A percentile compares a stretch with the other conserved stretches of the same genome.
Evolutionary conservation across 2,888 invertebrate genomes (phyloP).

Genomic region (Pogonocherus hispidulus): DNA sequence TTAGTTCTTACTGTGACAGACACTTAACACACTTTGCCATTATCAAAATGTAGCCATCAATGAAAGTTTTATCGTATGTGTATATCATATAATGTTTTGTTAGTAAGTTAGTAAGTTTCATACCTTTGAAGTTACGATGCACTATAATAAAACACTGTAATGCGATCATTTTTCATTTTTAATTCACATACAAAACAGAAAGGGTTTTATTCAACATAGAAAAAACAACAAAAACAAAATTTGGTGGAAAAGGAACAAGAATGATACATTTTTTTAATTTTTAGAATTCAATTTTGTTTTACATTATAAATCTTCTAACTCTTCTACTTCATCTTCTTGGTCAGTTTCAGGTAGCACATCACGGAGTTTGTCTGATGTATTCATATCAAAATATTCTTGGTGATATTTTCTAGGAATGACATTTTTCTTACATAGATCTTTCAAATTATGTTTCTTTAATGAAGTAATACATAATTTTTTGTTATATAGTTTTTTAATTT

Average conservation of each 20-base stretch:
- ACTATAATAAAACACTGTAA: conserved; percentile 2
- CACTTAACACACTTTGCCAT: conserved; percentile 7
- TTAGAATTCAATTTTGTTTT: neutral
- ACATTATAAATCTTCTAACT: neutral
- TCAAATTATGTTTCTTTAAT: neutral
- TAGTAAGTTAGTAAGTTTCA: too few relatives aligned
- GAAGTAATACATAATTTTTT: neutral
- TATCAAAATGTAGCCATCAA: neutral
- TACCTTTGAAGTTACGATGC: neutral
- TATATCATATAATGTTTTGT: conserved; percentile 4
- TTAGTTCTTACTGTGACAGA: neutral
- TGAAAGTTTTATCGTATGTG: conserved; percentile 4
- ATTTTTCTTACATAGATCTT: neutral
- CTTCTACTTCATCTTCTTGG: conserved; percentile 12
- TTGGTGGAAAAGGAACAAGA: neutral
- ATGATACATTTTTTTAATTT: too few relatives aligned
- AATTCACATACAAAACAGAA: conserved; percentile 2
- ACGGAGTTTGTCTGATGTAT: neutral
- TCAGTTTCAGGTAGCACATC: conserved; percentile 7
- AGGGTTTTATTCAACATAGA: neutral
- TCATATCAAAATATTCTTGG: neutral
- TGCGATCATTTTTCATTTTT: neutral
- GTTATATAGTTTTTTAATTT: neutral
- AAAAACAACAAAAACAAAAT: conserved; percentile 7
- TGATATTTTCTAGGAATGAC: neutral